phyloP scores from a whole-genome alignment of 2,888 invertebrate species.

The Agonopterix arenella region DNA sequence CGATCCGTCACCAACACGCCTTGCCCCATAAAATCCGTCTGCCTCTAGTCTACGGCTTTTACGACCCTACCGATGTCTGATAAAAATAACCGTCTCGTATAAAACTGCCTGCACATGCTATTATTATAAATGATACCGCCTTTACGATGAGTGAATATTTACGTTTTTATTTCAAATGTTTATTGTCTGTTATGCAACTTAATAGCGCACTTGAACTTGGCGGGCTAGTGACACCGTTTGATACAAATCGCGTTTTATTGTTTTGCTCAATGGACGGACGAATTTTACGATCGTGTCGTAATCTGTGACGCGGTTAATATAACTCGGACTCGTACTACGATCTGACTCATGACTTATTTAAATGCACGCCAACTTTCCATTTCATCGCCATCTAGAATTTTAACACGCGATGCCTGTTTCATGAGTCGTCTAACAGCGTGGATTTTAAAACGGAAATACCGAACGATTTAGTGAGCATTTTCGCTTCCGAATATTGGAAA shows the following conservation, averaged over 20 bases:
- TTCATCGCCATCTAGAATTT: constrained; percentile 30
- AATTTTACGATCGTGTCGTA: constrained; percentile 68
- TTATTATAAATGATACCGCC: constrained; percentile 45
- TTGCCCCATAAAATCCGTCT: constrained; percentile 63
- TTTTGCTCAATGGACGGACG: constrained; percentile 67
- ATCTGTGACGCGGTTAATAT: constrained; percentile 53
- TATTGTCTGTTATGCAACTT: constrained; percentile 70
- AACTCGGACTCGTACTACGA: constrained; percentile 47
- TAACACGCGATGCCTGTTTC: constrained; percentile 10
- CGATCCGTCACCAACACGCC: constrained; percentile 35
- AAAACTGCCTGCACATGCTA: constrained; percentile 36
- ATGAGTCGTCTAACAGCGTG: not conserved
- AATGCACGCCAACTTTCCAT: constrained; percentile 51
- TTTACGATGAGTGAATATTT: constrained; percentile 45
- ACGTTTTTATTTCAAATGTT: constrained; percentile 67
- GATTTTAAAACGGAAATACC: not conserved
- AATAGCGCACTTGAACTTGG: constrained; percentile 73
- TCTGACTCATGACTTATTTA: constrained; percentile 48
- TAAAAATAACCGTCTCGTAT: constrained; percentile 66
- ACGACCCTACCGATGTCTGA: constrained; percentile 60
- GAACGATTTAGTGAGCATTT: not conserved
- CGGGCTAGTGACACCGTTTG: constrained; percentile 71
- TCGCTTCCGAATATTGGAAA: constrained; percentile 1
- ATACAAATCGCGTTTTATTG: constrained; percentile 72
- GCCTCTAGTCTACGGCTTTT: constrained; percentile 67